Percentiles rank a stretch among this genome's conserved stretches.
Evolutionary conservation across 2,797 vertebrate species (phyloP).

Genomic region (Amphiprion clarkii): DNA sequence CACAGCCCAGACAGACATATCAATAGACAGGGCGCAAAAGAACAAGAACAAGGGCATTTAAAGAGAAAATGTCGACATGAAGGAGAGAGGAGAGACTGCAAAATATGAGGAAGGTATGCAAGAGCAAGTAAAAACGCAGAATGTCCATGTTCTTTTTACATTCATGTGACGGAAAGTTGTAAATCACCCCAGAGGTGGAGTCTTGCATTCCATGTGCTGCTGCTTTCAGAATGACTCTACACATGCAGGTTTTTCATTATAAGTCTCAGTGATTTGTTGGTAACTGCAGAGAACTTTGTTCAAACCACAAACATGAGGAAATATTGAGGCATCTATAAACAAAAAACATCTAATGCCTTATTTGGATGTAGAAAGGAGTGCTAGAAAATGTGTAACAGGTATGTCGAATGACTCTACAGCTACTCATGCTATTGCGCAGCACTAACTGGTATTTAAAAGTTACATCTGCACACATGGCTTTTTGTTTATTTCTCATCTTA

Average conservation of each 20-base stretch:
- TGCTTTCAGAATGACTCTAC: slow-evolving; percentile 7
- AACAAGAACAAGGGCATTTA: slow-evolving; percentile 28
- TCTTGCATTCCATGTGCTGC: slow-evolving; percentile 35
- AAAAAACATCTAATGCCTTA: not conserved
- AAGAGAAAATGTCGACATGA: slow-evolving; percentile 20
- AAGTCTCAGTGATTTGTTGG: slow-evolving; percentile 4
- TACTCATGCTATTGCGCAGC: not conserved
- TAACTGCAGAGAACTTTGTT: slow-evolving; percentile 8
- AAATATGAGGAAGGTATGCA: slow-evolving; percentile 36
- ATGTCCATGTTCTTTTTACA: slow-evolving; percentile 41
- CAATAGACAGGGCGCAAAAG: slow-evolving; percentile 46
- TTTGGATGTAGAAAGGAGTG: not conserved
- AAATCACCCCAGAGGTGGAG: slow-evolving; percentile 49
- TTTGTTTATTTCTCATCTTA: slow-evolving; percentile 24
- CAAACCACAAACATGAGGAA: slow-evolving; percentile 14
- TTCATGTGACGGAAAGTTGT: slow-evolving; percentile 44
- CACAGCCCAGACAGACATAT: slow-evolving; percentile 69
- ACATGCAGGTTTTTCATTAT: not conserved
- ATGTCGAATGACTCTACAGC: not conserved
- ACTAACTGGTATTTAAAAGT: slow-evolving; percentile 4
- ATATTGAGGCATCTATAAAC: slow-evolving; percentile 11
- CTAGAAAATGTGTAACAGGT: slow-evolving; percentile 3
- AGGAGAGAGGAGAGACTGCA: slow-evolving; percentile 19
- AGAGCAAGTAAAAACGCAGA: slow-evolving; percentile 27
- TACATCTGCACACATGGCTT: not conserved